phyloP scores from a whole-genome alignment of 2,888 invertebrate species.

The Falcaria lacertinaria region DNA sequence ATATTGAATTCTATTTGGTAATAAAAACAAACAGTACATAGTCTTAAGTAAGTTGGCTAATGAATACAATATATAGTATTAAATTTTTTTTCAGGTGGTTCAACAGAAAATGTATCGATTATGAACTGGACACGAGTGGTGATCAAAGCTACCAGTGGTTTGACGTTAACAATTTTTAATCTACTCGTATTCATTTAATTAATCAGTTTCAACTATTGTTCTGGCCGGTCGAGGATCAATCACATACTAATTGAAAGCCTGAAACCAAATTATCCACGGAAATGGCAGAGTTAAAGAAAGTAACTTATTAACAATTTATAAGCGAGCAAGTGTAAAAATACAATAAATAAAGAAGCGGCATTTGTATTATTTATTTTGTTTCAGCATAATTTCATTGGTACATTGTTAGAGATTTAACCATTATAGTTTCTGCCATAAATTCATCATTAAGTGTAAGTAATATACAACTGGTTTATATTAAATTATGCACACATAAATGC shows the following conservation, averaged over 20 bases:
- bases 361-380: conserved; percentile 76
- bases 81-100: conserved; percentile 41
- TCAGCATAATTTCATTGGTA: conserved; percentile 77
- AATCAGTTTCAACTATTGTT: not conserved
- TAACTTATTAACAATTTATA: not conserved
- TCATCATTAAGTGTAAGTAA: conserved; percentile 62
- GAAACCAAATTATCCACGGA: not conserved
- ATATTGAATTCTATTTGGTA: too few relatives aligned
- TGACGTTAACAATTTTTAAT: conserved; percentile 68
- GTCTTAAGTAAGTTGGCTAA: too few relatives aligned
- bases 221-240: too few relatives aligned
- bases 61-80: not conserved
- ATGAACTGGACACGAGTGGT: conserved; percentile 53
- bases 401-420: conserved; percentile 73
- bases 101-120: conserved; percentile 65
- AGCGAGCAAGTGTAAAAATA: conserved; percentile 37
- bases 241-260: not conserved
- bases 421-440: conserved; percentile 64
- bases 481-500: conserved; percentile 71
- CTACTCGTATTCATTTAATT: not conserved
- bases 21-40: too few relatives aligned
- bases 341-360: conserved; percentile 77
- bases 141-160: conserved; percentile 77
- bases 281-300: too few relatives aligned
- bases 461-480: conserved; percentile 73